Evolutionary conservation across 2,113 vertebrate species (phyloP), one percentile per base, ranked within the genome.

Genomic region (Neogale vison): DNA sequence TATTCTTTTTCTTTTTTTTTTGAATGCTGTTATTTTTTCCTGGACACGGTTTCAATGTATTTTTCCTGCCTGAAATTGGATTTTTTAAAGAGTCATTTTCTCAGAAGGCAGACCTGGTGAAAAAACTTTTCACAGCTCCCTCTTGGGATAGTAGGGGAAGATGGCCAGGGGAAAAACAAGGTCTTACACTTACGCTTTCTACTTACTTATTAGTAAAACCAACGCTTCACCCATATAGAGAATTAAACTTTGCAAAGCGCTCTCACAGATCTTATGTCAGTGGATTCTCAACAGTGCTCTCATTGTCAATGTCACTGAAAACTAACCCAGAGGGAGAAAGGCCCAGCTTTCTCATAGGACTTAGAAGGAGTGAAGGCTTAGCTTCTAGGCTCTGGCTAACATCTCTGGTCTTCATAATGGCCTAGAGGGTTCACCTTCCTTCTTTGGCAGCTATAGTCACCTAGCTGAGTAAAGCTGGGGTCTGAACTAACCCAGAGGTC

Each of bases 61-160:
- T 96, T 90, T 95, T 79, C 95, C 95, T 95, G 61, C 47, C 61
- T 79, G 24, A 95, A 94, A 96, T 0, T 97, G 81, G 26, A n/a
- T 52, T 52, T 87, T 95, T 96, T 85, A 93, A 97, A 90, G 88
- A 88, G 88, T 88, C 80, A 94, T 91, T 96, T 95, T 89, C 81
- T 95, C 42, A 93, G 94, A 82, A 88, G 52, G 71, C 77, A 93
- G 52, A 77, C 24, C 76, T 67, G 45, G 63, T 74, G 50, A 94
- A 47, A 94, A 95, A 95, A 65, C 72, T 88, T 93, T 74, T 67
- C 84, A 88, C 0, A 90, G 65, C 39, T 77, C 39, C 74, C 55
- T 77, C 86, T 67, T 80, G 23, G 67, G n/a, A 94, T 65, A 88
- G 95, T 18, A 76, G 23, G 39, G 39, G 82, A 92, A 83, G 72